Conservation (phyloP, 2,888 invertebrate species). For the Raillietiella orientalis region DNA sequence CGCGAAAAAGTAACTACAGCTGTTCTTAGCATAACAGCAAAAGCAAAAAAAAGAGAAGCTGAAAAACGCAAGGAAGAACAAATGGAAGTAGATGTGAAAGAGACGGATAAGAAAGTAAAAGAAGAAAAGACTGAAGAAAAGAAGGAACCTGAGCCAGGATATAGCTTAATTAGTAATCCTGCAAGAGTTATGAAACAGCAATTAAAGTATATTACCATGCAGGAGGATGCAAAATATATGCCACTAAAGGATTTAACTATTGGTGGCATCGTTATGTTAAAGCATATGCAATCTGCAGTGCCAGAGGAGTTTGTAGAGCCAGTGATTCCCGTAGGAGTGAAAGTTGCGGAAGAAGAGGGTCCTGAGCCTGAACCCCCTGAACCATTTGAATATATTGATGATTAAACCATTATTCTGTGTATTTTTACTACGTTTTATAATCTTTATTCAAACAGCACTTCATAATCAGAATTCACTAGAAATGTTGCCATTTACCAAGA, state of each 20-base stretch:
- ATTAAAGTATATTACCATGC: conserved; percentile 8
- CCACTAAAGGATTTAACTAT: conserved; percentile 72
- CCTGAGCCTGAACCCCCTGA: conserved; percentile 91
- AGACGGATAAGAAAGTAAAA: conserved; percentile 15
- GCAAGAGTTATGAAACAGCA: conserved; percentile 81
- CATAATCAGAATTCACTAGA: conserved; percentile 7
- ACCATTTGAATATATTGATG: conserved; percentile 82
- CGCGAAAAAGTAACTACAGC: conserved; percentile 93
- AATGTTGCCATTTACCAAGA: conserved; percentile 40
- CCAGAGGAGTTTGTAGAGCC: conserved; percentile 69
- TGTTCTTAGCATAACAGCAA: conserved; percentile 79
- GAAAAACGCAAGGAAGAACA: conserved; percentile 15
- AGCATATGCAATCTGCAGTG: conserved; percentile 35
- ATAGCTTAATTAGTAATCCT: conserved; percentile 75
- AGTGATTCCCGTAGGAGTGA: conserved; percentile 27
- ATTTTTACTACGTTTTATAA: too few species aligned
- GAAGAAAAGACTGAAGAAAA: conserved; percentile 20
- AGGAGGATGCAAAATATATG: conserved; percentile 19
- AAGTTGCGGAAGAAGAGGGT: conserved; percentile 41
- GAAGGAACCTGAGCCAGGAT: conserved; percentile 42
- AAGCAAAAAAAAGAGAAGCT: conserved; percentile 17
- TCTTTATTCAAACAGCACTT: too few species aligned
- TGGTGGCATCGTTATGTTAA: conserved; percentile 85
- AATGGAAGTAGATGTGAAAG: conserved; percentile 13
- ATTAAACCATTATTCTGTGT: too few species aligned